Evolutionary conservation across 1,140 invertebrate species (phyloP).

Genomic region (Homarus americanus): DNA sequence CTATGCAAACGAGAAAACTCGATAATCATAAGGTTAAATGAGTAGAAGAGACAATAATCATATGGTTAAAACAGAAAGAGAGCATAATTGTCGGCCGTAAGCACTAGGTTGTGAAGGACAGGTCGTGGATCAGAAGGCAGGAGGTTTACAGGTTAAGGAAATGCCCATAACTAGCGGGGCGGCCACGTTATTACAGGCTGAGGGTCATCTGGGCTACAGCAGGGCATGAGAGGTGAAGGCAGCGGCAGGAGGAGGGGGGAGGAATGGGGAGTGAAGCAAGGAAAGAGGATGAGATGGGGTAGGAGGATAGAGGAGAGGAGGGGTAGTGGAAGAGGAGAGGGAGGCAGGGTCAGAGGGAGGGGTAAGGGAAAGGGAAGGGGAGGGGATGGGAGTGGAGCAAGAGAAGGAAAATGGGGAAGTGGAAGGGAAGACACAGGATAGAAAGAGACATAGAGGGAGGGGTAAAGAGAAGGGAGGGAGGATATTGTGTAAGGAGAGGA

Average conservation of each 20-base stretch:
- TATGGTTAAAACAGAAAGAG: neutral
- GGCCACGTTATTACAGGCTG: neutral
- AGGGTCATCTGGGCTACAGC: neutral
- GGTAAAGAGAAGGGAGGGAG: too few relatives aligned
- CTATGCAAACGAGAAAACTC: constrained; percentile 47
- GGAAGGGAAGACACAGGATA: neutral
- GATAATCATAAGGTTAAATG: neutral
- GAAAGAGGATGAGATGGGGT: neutral
- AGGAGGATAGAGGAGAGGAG: neutral
- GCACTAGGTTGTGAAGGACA: neutral
- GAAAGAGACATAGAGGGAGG: too few relatives aligned
- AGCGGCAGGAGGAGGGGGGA: too few relatives aligned
- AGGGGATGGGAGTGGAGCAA: neutral
- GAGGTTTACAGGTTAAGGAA: neutral
- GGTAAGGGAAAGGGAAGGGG: neutral
- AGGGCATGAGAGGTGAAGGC: neutral
- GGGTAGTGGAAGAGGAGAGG: too few relatives aligned
- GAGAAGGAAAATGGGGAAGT: neutral
- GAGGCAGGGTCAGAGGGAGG: too few relatives aligned
- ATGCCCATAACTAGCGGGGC: neutral
- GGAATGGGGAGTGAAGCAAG: neutral
- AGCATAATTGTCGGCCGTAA: neutral
- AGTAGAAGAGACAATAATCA: constrained; percentile 1
- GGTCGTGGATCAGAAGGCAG: neutral
- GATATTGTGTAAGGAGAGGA: too few relatives aligned